Evolutionary conservation across 2,888 invertebrate genomes (phyloP), one percentile per base, ranked within the genome.

Genomic region (Lypha dubia): DNA sequence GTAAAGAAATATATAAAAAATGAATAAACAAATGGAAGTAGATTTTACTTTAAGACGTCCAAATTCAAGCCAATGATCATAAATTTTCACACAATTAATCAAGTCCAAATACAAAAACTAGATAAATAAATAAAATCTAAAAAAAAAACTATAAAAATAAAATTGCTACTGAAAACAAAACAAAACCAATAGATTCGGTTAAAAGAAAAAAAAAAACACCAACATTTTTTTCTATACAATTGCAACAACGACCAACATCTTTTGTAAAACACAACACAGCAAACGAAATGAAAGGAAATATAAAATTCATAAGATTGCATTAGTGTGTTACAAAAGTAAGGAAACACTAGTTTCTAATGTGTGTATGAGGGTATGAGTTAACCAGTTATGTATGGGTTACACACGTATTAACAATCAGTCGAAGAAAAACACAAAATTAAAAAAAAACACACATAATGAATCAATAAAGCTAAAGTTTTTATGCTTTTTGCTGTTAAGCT

Each of bases 31-130:
- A 20, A 49, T 17, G 20, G 20, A 49, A 2, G 49, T 63, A 17
- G 6, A 38, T 38, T 1, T 63, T 38, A 44, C 56, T 46, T 68
- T 49, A 24, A 67, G 28, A 49, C 32, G 46, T 62, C 68, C 32
- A 74, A 60, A 65, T 60, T 22, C 7, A 68, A 73, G 58, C 70
- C 73, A 85, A 65, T 79, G 70, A 75, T 79, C 71, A 79, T 65
- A 53, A 79, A 82, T 75, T 79, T 77, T 79, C 82, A 79, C 68
- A 85, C 75, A 83, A 85, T 82, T 79, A 71, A 83, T 83, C 83
- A 79, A 70, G 70, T 22, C 17, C 17, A 58, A 58, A 58, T 53
- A 32, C 6, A 71, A 62, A 22, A 63, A n/a, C n/a, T n/a, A n/a
- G n/a, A 51, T 58, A 68, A 60, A 32, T 1, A 74, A 51, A 53